These are phyloP conservation scores for Mythimna ferrago DNA, from an alignment of 2,888 invertebrate genomes.

Conservation along the genomic window DNA sequence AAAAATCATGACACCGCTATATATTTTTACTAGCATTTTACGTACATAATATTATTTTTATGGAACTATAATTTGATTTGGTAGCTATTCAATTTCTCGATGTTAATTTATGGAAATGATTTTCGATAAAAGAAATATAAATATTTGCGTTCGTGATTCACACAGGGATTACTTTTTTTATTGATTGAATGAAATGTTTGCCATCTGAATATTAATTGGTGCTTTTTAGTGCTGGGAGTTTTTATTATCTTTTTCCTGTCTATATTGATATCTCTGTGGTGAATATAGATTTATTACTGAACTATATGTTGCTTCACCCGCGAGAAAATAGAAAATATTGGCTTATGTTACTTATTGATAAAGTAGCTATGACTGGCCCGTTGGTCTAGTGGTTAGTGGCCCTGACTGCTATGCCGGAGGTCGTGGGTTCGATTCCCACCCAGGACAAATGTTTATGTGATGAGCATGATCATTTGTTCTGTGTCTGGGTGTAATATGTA, in stretches of 20 bases:
- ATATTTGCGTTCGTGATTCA: conserved; percentile 7
- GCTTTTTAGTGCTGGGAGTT: background rate
- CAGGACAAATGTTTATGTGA: too few relatives aligned
- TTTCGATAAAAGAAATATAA: conserved; percentile 21
- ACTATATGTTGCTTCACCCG: too few relatives aligned
- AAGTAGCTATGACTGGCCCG: too few relatives aligned
- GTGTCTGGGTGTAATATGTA: too few relatives aligned
- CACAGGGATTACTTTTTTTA: conserved; percentile 26
- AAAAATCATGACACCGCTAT: background rate
- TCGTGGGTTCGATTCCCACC: too few relatives aligned
- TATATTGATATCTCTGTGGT: background rate
- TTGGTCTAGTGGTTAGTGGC: too few relatives aligned
- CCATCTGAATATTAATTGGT: background rate
- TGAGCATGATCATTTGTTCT: too few relatives aligned
- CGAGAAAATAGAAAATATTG: too few relatives aligned
- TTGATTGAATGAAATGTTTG: conserved; percentile 24
- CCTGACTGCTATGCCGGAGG: too few relatives aligned
- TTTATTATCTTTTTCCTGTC: background rate
- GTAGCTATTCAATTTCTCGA: conserved; percentile 8
- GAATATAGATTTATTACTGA: background rate
- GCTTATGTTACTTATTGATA: too few relatives aligned
- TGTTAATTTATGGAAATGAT: conserved; percentile 38
- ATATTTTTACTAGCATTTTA: conserved; percentile 2
- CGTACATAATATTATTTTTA: conserved; percentile 7
- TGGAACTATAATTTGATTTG: conserved; percentile 27